Evolutionary conservation across 2,888 invertebrate genomes (phyloP).

Genomic region (Ophioninae sp.): DNA sequence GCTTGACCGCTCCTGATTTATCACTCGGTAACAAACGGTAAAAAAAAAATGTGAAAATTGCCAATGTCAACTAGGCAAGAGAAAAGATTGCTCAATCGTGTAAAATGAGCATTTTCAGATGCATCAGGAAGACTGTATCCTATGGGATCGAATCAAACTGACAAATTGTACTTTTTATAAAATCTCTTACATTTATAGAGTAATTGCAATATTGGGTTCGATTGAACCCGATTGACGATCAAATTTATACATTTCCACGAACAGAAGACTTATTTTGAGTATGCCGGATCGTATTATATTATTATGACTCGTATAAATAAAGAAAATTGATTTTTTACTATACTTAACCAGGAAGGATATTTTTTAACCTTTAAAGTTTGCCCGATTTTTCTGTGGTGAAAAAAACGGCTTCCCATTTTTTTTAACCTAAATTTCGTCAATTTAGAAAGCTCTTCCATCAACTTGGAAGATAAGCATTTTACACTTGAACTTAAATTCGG

Average conservation of each 20-base stretch:
- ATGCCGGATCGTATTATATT: slow-evolving; percentile 41
- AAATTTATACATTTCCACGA: slow-evolving; percentile 38
- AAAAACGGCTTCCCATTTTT: not conserved
- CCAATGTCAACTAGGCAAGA: not conserved
- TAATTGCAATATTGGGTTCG: slow-evolving; percentile 24
- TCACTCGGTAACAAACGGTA: slow-evolving; percentile 66
- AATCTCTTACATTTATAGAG: slow-evolving; percentile 41
- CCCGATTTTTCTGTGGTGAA: not conserved
- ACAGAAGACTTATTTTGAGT: slow-evolving; percentile 42
- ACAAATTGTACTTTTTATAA: slow-evolving; percentile 42
- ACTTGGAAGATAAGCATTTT: not conserved
- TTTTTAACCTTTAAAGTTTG: not conserved
- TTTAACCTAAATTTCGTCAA: not conserved
- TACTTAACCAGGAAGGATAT: not conserved
- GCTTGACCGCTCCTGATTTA: slow-evolving; percentile 70
- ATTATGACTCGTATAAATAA: slow-evolving; percentile 47
- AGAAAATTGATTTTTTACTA: slow-evolving; percentile 37
- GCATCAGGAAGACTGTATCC: not conserved
- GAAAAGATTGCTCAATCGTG: slow-evolving; percentile 23
- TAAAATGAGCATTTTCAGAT: slow-evolving; percentile 21
- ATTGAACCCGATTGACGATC: slow-evolving; percentile 17
- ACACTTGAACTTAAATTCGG: slow-evolving; percentile 8
- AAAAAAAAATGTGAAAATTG: not conserved
- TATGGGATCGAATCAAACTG: not conserved
- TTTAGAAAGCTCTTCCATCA: not conserved